Base-by-base conservation (phyloP, 2,113 vertebrate genomes). In the Hoplias malabaricus region DNA sequence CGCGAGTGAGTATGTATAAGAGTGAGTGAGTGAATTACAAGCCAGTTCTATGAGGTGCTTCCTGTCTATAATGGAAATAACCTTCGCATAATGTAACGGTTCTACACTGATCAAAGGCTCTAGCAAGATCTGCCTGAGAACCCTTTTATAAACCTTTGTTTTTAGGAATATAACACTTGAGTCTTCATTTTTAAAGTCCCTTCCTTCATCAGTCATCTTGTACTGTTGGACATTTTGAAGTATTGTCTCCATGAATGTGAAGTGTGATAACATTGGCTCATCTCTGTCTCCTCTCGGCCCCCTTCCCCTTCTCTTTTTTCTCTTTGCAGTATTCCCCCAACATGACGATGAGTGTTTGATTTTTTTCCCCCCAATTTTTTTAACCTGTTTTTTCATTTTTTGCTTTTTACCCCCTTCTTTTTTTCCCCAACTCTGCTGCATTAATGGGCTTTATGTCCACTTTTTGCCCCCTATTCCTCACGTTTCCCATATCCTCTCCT, bases 321-420 rank as follows among this genome's bases (percentile, higher is more conserved):
- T 94, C 87, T 87, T 90, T 91, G 66, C 92, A 96, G 95, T 96
- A 95, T 92, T 96, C 95, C 84, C 95, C 96, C 83, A 95, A 94
- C 91, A 94, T 96, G 96, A 94, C 96, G 83, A 95, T 96, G 95
- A 96, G 95, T 89, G 95, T 96, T 93, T 96, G 94, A 96, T 82
- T 90, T 12, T 79, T 54, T 87, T 31, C 42, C 48, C 33, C 57
- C 33, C n/a, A 29, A 7, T n/a, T 23, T n/a, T 23, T 79, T 21
- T 13, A 14, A 1, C 19, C 13, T 83, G 56, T 59, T 70, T 65
- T 43, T 82, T 75, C 38, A n/a, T 62, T 67, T 77, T 57, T 72
- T 34, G 11, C 27, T 42, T 56, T 31, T 27, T 73, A 48, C 75
- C 80, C 82, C 77, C 69, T 75, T 73, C 63, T 63, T 53, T 21